Base-by-base conservation (phyloP, 2,797 vertebrate genomes). In the Hirundo rustica region DNA sequence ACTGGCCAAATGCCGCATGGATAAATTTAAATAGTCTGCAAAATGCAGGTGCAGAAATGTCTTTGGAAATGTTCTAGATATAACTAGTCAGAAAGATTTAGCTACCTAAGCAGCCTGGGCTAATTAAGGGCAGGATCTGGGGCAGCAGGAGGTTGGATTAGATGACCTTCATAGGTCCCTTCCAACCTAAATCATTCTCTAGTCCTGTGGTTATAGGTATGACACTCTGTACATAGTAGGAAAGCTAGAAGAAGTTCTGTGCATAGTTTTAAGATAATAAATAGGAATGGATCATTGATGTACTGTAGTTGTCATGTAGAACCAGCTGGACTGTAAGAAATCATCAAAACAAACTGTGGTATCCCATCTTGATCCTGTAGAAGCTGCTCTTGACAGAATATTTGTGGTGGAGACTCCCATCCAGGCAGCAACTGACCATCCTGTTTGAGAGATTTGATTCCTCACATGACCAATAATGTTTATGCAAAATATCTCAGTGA, bases 101-200 rank as follows among this genome's bases (percentile, higher is more conserved):
- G 61, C 45, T 55, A 32, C 18, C 10, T 58, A 26, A 57, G 32
- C 34, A 82, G 23, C 21, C n/a, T 72, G 38, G 79, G 60, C 34
- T n/a, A 65, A n/a, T 40, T 42, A 30, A 26, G 13, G 25, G 6
- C 34, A 40, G 20, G 11, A 30, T 11, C 0, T 0, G 4, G 7
- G 13, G 9, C 26, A 70, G 32, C 17, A 88, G 79, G 23, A 82
- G 8, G 5, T 47, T 36, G 10, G 26, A 44, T 68, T 70, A 70
- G 15, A 38, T 47, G 19, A 79, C 19, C 30, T 67, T 60, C 22
- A 26, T 32, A 45, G 7, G 30, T n/a, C n/a, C 11, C 5, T 83
- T 83, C 22, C 19, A 74, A 32, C 10, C 3, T 42, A 47, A 65
- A 40, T 14, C 1, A 11, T 89, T 34, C n/a, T 34, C 29, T 58